Conservation (phyloP, 2,888 invertebrate genomes). For the Agriopis aurantiaria region DNA sequence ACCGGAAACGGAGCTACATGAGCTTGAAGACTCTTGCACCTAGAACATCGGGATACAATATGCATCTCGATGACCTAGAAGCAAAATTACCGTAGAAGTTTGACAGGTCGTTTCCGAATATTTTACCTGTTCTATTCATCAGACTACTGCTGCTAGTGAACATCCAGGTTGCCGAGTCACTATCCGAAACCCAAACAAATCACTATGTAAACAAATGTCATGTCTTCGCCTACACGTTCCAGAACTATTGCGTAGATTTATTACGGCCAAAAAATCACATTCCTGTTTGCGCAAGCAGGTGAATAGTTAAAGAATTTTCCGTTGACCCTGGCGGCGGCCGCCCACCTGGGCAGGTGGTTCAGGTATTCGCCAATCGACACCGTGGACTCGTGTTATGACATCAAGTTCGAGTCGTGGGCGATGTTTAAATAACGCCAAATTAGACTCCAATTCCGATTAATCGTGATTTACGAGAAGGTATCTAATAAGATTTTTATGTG, state of each 20-base stretch:
- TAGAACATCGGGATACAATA: too few species aligned
- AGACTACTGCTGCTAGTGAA: conserved; percentile 8
- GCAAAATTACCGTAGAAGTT: background rate
- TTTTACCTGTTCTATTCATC: conserved; percentile 22
- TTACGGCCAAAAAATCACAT: conserved; percentile 48
- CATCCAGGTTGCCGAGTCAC: background rate
- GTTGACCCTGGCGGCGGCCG: conserved; percentile 65
- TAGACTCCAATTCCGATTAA: conserved; percentile 43
- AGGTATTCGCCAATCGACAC: conserved; percentile 63
- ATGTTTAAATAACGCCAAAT: conserved; percentile 55
- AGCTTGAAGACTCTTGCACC: conserved; percentile 45
- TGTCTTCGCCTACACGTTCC: conserved; percentile 43
- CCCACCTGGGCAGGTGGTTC: conserved; percentile 79
- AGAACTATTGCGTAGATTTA: conserved; percentile 38
- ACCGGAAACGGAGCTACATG: conserved; percentile 65
- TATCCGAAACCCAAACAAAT: conserved; percentile 23
- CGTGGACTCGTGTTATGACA: conserved; percentile 57
- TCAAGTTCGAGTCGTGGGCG: conserved; percentile 62
- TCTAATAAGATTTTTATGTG: conserved; percentile 32
- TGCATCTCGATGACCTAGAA: background rate
- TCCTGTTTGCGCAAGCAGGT: conserved; percentile 57
- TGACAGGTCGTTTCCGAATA: background rate
- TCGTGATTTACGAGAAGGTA: conserved; percentile 37
- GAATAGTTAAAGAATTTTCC: conserved; percentile 60
- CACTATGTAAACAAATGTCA: conserved; percentile 36